Conservation (phyloP, 30 jellyfish, hydroid and myxozoan genomes). For the Calvadosia cruxmelitensis region DNA sequence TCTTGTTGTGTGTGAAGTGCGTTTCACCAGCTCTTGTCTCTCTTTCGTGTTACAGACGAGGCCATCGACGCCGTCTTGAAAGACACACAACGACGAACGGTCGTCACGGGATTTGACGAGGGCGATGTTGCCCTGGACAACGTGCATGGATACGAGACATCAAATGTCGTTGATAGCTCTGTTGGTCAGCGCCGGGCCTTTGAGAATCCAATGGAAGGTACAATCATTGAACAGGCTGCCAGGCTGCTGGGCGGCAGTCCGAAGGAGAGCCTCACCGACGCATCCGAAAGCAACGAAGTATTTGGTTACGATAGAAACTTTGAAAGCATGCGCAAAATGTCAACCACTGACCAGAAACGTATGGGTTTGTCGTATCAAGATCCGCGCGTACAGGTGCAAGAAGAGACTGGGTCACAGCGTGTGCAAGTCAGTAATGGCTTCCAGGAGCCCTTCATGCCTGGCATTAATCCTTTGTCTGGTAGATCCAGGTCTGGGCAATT, state of each 20-base stretch:
- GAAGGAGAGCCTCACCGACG: slow-evolving; percentile 28
- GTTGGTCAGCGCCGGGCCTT: slow-evolving; percentile 20
- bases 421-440: slow-evolving; percentile 99
- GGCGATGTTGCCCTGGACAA: slow-evolving; percentile 58
- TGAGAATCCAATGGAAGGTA: slow-evolving; percentile 24
- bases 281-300: slow-evolving; percentile 75
- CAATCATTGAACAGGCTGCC: not conserved
- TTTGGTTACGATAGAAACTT: slow-evolving; percentile 93
- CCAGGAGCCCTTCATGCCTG: slow-evolving; percentile 88
- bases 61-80: slow-evolving; percentile 55
- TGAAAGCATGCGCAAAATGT: slow-evolving; percentile 50
- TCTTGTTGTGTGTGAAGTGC: not conserved
- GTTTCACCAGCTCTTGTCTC: too few relatives aligned
- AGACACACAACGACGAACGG: slow-evolving; percentile 76
- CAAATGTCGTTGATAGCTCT: slow-evolving; percentile 46
- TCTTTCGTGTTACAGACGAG: slow-evolving; percentile 33
- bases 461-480: slow-evolving; percentile 56
- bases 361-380: slow-evolving; percentile 92
- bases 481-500: slow-evolving; percentile 92
- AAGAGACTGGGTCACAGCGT: slow-evolving; percentile 98
- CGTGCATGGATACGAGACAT: slow-evolving; percentile 64
- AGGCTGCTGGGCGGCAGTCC: not conserved
- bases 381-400: slow-evolving; percentile 98
- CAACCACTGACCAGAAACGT: slow-evolving; percentile 41
- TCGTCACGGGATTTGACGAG: slow-evolving; percentile 77